Conservation (phyloP, 1,140 invertebrate species). For the Chionoecetes opilio region DNA sequence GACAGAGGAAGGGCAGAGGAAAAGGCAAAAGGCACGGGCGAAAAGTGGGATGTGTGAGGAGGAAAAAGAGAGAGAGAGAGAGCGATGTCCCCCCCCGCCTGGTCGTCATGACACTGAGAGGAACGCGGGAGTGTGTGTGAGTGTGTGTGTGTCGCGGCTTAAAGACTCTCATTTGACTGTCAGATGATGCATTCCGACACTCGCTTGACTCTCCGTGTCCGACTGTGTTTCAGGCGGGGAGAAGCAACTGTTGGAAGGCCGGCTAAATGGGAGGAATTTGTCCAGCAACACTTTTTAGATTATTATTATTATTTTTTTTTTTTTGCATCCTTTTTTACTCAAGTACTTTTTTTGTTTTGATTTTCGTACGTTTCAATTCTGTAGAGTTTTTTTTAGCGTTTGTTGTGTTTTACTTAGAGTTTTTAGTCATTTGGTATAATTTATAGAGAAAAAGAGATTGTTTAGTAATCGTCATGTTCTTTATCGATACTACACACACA, state of each 20-base stretch:
- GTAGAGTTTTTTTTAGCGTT: too few species aligned
- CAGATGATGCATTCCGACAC: constrained; percentile 16
- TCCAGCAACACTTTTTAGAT: not conserved
- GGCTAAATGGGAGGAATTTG: not conserved
- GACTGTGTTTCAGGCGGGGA: not conserved
- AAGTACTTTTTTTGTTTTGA: too few species aligned
- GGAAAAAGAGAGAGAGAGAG: not conserved
- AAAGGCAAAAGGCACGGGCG: not conserved
- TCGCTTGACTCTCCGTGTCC: constrained; percentile 3
- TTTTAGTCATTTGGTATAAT: too few species aligned
- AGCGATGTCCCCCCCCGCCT: not conserved
- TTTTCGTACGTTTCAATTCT: too few species aligned
- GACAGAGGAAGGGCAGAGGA: not conserved
- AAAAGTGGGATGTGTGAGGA: not conserved
- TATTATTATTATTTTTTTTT: too few species aligned
- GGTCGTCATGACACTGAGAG: not conserved
- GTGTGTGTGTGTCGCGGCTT: not conserved
- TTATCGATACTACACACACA: too few species aligned
- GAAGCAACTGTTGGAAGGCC: not conserved
- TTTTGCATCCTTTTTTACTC: too few species aligned
- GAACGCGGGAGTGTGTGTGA: not conserved
- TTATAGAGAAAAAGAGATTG: too few species aligned
- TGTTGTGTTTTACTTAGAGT: too few species aligned
- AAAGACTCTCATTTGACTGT: constrained; percentile 4
- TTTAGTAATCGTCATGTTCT: too few species aligned